phyloP scores from a whole-genome alignment of 2,797 vertebrate genomes.

The Hozukius guyotensis region DNA sequence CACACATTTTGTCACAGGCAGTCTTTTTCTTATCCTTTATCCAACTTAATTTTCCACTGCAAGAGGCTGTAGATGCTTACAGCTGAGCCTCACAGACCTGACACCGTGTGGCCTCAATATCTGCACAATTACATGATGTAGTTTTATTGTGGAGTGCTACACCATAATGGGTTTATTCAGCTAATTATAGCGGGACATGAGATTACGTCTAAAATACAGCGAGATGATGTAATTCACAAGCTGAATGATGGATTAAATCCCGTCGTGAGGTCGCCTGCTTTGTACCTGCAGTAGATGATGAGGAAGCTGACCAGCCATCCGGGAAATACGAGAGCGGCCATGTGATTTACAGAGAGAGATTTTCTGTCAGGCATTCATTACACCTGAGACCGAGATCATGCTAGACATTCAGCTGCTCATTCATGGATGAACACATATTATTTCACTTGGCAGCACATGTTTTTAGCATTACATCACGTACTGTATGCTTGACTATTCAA shows the following conservation, averaged over 20 bases:
- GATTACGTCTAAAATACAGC: slow-evolving; percentile 18
- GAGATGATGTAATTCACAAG: slow-evolving; percentile 8
- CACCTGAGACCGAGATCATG: slow-evolving; percentile 50
- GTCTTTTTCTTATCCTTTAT: slow-evolving; percentile 6
- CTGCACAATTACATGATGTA: slow-evolving; percentile 26
- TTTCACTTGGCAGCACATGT: slow-evolving; percentile 42
- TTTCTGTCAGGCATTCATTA: slow-evolving; percentile 55
- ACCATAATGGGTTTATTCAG: slow-evolving; percentile 15
- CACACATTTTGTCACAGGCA: slow-evolving; percentile 27
- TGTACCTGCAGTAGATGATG: slow-evolving; percentile 10
- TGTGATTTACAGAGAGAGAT: slow-evolving; percentile 48
- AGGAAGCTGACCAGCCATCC: slow-evolving; percentile 41
- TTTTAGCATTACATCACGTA: slow-evolving; percentile 37
- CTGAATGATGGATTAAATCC: neutral
- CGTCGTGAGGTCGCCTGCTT: neutral
- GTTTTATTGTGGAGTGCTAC: slow-evolving; percentile 25
- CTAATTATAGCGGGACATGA: slow-evolving; percentile 14
- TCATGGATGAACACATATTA: slow-evolving; percentile 47
- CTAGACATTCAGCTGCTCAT: slow-evolving; percentile 31
- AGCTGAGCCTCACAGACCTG: slow-evolving; percentile 1
- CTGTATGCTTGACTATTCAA: neutral
- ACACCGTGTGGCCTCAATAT: slow-evolving; percentile 7
- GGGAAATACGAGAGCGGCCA: slow-evolving; percentile 41
- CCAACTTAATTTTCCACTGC: slow-evolving; percentile 21
- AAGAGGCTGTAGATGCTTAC: slow-evolving; percentile 16